Conservation (phyloP, 2,888 invertebrate species). For the Drosophila subsilvestris region DNA sequence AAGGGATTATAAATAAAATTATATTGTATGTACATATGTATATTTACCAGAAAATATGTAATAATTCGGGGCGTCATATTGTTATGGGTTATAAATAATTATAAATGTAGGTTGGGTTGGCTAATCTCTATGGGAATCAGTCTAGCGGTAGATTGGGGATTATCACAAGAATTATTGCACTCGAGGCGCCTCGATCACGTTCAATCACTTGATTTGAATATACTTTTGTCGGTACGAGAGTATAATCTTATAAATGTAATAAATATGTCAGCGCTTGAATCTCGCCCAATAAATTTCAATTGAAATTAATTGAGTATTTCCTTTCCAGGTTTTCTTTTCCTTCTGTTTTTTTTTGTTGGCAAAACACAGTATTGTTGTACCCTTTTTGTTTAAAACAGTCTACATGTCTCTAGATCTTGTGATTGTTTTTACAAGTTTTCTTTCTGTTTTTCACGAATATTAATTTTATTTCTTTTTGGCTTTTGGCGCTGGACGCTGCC, state of each 20-base stretch:
- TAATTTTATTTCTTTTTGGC: constrained; percentile 22
- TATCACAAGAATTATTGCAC: constrained; percentile 60
- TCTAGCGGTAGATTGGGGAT: constrained; percentile 40
- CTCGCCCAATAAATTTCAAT: constrained; percentile 60
- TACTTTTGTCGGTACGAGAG: constrained; percentile 1
- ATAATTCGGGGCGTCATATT: constrained; percentile 81
- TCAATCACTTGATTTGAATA: constrained; percentile 26
- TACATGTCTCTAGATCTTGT: constrained; percentile 15
- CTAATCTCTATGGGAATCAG: constrained; percentile 56
- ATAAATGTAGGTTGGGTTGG: background rate
- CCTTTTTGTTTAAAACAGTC: constrained; percentile 2
- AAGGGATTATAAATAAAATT: background rate
- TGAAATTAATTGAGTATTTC: constrained; percentile 54
- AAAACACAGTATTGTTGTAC: background rate
- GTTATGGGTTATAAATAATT: background rate
- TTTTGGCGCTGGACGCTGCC: constrained; percentile 35
- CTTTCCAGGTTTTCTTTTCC: constrained; percentile 27
- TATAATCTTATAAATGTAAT: constrained; percentile 23
- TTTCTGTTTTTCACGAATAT: constrained; percentile 14
- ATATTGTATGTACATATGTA: background rate
- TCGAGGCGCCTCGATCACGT: constrained; percentile 50
- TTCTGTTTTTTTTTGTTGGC: constrained; percentile 1
- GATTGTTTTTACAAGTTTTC: constrained; percentile 20
- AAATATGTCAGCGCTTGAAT: constrained; percentile 45
- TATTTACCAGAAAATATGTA: constrained; percentile 81